phyloP scores from a whole-genome alignment of 2,113 vertebrate genomes.

The Lamprotornis superbus region DNA sequence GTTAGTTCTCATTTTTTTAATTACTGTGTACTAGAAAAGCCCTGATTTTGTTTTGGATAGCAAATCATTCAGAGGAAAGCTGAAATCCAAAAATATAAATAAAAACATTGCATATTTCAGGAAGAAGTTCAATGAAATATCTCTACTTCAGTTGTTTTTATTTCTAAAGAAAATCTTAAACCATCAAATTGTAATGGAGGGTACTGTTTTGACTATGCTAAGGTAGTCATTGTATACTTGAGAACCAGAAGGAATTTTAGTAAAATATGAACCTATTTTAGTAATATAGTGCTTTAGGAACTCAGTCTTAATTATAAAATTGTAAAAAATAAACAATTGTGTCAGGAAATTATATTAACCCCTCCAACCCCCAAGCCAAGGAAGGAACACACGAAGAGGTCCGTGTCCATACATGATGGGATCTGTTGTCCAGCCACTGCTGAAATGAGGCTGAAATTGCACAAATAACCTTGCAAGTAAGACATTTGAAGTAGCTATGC shows the following conservation, averaged over 20 bases:
- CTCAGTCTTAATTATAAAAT: neutral
- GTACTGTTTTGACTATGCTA: neutral
- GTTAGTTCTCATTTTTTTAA: neutral
- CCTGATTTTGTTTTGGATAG: neutral
- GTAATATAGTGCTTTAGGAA: neutral
- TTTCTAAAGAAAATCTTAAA: neutral
- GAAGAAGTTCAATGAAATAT: neutral
- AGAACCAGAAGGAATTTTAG: neutral
- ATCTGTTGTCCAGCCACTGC: neutral
- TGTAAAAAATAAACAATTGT: neutral
- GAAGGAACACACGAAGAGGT: neutral
- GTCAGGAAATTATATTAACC: neutral
- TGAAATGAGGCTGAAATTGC: neutral
- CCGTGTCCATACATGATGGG: neutral
- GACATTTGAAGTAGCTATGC: neutral
- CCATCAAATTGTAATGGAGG: neutral
- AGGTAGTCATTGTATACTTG: neutral
- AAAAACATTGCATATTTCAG: neutral
- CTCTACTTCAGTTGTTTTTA: neutral
- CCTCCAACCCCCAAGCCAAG: neutral
- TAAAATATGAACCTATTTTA: neutral
- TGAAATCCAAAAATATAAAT: neutral
- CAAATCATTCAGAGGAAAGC: neutral
- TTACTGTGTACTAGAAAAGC: neutral
- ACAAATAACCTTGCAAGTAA: neutral